Evolutionary conservation across 2,113 vertebrate genomes (phyloP).

Genomic region (Rhodinocichla rosea): DNA sequence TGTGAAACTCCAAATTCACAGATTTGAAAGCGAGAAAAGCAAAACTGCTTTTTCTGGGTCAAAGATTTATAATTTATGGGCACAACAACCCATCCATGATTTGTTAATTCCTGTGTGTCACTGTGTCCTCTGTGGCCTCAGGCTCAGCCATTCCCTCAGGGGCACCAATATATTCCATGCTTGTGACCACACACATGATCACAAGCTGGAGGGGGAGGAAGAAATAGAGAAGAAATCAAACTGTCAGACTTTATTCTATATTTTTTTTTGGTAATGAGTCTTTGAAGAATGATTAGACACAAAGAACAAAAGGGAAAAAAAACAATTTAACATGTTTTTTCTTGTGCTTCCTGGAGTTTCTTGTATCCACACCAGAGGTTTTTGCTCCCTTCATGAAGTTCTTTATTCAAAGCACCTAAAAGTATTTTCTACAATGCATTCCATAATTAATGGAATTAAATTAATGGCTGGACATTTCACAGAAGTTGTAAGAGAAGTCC

Average conservation of each 20-base stretch:
- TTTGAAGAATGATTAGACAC: background rate
- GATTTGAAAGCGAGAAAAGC: background rate
- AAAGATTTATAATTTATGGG: background rate
- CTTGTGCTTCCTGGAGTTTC: background rate
- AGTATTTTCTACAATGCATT: background rate
- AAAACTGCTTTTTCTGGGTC: background rate
- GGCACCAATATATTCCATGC: background rate
- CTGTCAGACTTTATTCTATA: accelerated
- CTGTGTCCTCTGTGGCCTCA: background rate
- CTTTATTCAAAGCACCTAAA: background rate
- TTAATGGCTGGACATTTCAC: background rate
- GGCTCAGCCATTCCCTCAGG: background rate
- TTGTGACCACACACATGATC: background rate
- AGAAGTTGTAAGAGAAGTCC: background rate
- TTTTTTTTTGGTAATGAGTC: background rate
- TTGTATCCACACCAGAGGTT: background rate
- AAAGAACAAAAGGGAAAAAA: background rate
- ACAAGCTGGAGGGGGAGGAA: background rate
- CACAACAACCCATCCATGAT: background rate
- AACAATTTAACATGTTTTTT: background rate
- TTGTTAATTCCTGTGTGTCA: background rate
- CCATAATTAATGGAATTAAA: background rate
- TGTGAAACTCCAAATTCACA: background rate
- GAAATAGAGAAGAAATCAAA: background rate
- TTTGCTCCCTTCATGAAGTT: background rate